These are phyloP conservation scores for Zosterops lateralis DNA, from an alignment of 2,113 vertebrate species.

Conservation along the genomic window DNA sequence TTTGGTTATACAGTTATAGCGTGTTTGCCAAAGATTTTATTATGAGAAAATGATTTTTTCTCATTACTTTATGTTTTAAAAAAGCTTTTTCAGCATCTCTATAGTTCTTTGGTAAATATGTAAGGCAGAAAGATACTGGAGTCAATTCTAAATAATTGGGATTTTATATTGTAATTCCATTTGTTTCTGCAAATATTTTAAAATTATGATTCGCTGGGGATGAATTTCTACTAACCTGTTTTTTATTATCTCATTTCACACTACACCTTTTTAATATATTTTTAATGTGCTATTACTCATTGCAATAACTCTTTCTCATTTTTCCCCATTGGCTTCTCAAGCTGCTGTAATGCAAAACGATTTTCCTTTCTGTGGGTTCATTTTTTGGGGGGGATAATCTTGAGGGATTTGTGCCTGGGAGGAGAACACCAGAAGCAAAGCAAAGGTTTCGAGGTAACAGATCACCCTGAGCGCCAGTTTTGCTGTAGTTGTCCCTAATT, in stretches of 20 bases:
- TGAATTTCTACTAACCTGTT: slow-evolving; percentile 43
- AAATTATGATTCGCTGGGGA: slow-evolving; percentile 57
- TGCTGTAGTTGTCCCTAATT: neutral
- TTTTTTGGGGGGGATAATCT: neutral
- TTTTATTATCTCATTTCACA: slow-evolving; percentile 63
- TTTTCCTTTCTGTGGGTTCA: neutral
- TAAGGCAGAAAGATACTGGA: slow-evolving; percentile 4
- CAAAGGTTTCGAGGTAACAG: neutral
- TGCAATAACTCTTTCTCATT: slow-evolving; percentile 32
- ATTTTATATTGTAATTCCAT: slow-evolving; percentile 61
- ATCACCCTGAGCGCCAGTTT: neutral
- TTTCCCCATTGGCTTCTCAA: slow-evolving; percentile 15
- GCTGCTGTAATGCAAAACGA: neutral
- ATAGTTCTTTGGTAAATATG: slow-evolving; percentile 12
- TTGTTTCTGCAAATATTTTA: slow-evolving; percentile 65
- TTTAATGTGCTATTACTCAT: slow-evolving; percentile 50
- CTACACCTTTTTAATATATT: slow-evolving; percentile 49
- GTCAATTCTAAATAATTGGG: slow-evolving; percentile 66
- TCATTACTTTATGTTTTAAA: slow-evolving; percentile 55
- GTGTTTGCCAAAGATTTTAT: slow-evolving; percentile 51
- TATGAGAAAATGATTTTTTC: slow-evolving; percentile 44
- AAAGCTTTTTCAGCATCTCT: slow-evolving; percentile 31
- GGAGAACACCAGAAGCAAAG: neutral
- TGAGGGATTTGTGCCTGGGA: neutral
- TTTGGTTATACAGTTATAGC: neutral